Evolutionary conservation across 2,797 vertebrate genomes (phyloP), one percentile per base, ranked within the genome.

Genomic region (Coendou prehensilis): DNA sequence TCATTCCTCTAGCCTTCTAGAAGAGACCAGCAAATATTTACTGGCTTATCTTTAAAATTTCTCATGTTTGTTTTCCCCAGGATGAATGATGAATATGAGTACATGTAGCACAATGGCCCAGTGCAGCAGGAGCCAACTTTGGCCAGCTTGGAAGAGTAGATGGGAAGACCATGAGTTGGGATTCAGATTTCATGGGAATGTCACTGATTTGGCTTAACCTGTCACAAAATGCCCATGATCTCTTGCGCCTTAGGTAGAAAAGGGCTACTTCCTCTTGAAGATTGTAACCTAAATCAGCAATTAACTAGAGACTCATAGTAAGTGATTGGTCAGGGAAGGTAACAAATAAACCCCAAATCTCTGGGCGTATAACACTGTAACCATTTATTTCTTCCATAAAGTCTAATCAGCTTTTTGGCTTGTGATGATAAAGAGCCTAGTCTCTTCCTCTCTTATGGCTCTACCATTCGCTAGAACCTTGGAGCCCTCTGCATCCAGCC

Each of bases 101-200:
- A 47, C 37, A 5, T 81, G 73, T 89, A 78, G 61, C n/a, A 41
- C 30, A 94, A 90, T 73, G 63, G 54, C 45, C 45, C 71, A 84
- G 69, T 5, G 79, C 9, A 59, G 17, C 41, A 15, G 26, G 45
- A 50, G 73, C 73, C 47, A 50, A 28, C 26, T 54, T 33, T 82
- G 80, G 54, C 81, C 41, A 45, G 15, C 20, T 90, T 84, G 59
- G 84, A 87, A 75, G 52, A 80, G 50, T 59, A 37, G n/a, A 75
- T 57, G 67, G 59, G 67, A 93, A 95, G 37, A 56, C 41, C 22
- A 7, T 41, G 61, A 91, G 22, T 20, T 93, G 33, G 63, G 79
- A 94, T 90, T 90, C 87, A 47, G 17, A 87, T 96, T 96, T 89
- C 82, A 54, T 57, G 83, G 93, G 57, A 69, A 41, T 11, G 10